phyloP scores from a whole-genome alignment of 1,140 invertebrate species.

The Samia ricini region DNA sequence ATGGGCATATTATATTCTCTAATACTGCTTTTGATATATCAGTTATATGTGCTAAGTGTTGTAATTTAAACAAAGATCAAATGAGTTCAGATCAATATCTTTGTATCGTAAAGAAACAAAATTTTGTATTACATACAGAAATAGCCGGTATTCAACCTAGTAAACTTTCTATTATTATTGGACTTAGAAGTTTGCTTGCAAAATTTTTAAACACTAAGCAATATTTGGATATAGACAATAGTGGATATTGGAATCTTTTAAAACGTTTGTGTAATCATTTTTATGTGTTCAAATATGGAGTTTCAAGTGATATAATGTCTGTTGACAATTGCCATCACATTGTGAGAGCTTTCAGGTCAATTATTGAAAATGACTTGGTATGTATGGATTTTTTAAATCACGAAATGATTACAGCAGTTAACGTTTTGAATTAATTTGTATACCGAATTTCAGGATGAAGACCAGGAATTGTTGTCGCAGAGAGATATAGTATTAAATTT shows the following conservation, averaged over 20 bases:
- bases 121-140: constrained; percentile 33
- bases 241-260: constrained; percentile 52
- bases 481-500: constrained; percentile 74
- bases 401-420: constrained; percentile 11
- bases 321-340: constrained; percentile 46
- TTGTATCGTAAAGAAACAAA: constrained; percentile 24
- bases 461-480: constrained; percentile 42
- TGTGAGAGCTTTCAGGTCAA: constrained; percentile 44
- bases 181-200: constrained; percentile 49
- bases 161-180: constrained; percentile 32
- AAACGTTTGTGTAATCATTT: constrained; percentile 54
- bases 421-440: constrained; percentile 31
- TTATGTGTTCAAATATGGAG: constrained; percentile 56
- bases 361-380: constrained; percentile 47
- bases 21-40: constrained; percentile 37
- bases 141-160: constrained; percentile 25
- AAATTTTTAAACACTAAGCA: constrained; percentile 63
- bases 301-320: constrained; percentile 43
- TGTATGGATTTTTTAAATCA: constrained; percentile 25
- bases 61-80: constrained; percentile 26
- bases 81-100: constrained; percentile 13
- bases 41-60: constrained; percentile 53
- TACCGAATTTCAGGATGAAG: constrained; percentile 32
- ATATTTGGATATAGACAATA: constrained; percentile 42
- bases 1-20: constrained; percentile 39